Evolutionary conservation across 2,797 vertebrate genomes (phyloP).

Genomic region (Bradypodion ventrale): DNA sequence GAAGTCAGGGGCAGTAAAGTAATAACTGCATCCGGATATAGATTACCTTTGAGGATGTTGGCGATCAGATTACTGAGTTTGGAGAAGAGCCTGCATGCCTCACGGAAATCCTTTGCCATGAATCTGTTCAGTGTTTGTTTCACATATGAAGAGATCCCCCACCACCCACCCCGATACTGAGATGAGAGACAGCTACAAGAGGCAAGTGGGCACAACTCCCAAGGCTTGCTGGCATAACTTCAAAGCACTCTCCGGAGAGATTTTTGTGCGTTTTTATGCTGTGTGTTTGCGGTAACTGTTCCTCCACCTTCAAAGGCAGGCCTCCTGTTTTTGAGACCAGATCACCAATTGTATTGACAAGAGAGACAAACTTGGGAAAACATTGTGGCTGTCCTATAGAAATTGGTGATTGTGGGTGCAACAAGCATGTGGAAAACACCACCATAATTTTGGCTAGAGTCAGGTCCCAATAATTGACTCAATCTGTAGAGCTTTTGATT

Average conservation of each 20-base stretch:
- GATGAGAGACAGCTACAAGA: constrained; percentile 32
- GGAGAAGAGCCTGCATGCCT: constrained; percentile 13
- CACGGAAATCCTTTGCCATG: constrained; percentile 22
- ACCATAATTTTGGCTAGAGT: constrained; percentile 21
- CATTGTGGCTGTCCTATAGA: constrained; percentile 18
- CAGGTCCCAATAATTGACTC: constrained; percentile 40
- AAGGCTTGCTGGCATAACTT: constrained; percentile 53
- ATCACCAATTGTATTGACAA: constrained; percentile 38
- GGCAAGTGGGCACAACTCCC: constrained; percentile 53
- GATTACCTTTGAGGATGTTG: neutral
- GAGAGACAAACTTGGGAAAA: constrained; percentile 47
- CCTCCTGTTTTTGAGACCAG: constrained; percentile 40
- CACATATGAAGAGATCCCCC: constrained; percentile 48
- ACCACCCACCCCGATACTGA: constrained; percentile 49
- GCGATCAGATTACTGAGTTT: neutral
- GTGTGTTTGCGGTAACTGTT: constrained; percentile 24
- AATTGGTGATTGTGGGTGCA: constrained; percentile 49
- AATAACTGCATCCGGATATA: neutral
- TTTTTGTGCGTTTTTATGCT: constrained; percentile 62
- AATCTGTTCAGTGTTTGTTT: constrained; percentile 7
- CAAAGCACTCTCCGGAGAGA: constrained; percentile 48
- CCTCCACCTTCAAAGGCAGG: constrained; percentile 26
- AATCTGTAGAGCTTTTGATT: constrained; percentile 55
- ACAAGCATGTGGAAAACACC: constrained; percentile 32
- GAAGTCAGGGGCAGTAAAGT: neutral